Conservation (phyloP, 2,113 vertebrate genomes). For the Catharus bicknelli region DNA sequence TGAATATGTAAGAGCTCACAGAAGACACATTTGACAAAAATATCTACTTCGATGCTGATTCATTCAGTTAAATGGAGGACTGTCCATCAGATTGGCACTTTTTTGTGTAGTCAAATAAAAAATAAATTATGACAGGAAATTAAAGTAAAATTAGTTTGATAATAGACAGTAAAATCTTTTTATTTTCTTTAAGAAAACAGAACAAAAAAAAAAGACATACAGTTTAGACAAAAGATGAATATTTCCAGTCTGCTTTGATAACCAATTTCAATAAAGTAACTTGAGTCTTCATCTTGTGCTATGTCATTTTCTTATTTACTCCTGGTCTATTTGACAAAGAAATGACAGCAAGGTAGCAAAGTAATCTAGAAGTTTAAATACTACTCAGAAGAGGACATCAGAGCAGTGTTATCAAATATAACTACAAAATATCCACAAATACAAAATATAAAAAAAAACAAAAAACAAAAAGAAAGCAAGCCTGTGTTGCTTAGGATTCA, state of each 20-base stretch:
- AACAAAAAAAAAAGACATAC: too few species aligned
- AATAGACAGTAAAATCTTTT: background rate
- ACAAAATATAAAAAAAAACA: background rate
- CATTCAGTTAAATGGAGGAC: background rate
- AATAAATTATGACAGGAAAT: background rate
- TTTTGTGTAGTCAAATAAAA: background rate
- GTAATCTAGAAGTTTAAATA: background rate
- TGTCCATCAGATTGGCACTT: background rate
- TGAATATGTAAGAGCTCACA: background rate
- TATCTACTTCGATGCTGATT: background rate
- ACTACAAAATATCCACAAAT: rapidly evolving
- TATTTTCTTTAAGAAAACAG: background rate
- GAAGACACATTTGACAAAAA: background rate
- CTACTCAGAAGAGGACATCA: background rate
- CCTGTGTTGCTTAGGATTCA: background rate
- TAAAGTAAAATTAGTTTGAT: background rate
- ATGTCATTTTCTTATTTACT: background rate
- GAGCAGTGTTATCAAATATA: background rate
- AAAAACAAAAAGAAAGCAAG: background rate
- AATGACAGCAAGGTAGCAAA: background rate
- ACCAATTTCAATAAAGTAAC: background rate
- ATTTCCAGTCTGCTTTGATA: background rate
- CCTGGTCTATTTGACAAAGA: background rate
- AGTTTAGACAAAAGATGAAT: background rate
- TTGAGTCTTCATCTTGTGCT: background rate